Evolutionary conservation across 2,888 invertebrate species (phyloP).

Genomic region (Psylliodes chrysocephalus): DNA sequence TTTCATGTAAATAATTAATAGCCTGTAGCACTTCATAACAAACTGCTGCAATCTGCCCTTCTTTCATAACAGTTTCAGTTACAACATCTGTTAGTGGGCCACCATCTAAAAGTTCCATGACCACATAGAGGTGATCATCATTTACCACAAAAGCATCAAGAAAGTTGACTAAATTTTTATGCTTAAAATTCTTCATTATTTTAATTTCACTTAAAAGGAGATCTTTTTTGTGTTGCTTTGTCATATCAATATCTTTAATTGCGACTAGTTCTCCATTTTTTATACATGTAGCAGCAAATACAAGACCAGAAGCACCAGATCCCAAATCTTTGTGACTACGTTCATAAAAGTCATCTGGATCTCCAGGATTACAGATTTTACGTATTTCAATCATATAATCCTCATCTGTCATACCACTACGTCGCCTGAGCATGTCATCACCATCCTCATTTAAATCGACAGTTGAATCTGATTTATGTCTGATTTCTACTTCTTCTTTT

Average conservation of each 20-base stretch:
- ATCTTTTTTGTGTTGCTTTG: constrained; percentile 95
- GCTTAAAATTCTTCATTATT: constrained; percentile 90
- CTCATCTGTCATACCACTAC: constrained; percentile 71
- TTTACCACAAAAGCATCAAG: constrained; percentile 88
- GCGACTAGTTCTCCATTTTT: constrained; percentile 83
- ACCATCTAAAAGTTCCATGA: constrained; percentile 95
- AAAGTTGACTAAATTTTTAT: constrained; percentile 93
- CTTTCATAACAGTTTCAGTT: constrained; percentile 96
- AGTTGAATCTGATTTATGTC: constrained; percentile 48
- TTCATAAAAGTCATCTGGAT: constrained; percentile 84
- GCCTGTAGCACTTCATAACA: constrained; percentile 89
- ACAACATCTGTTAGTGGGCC: constrained; percentile 97
- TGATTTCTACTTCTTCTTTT: constrained; percentile 64
- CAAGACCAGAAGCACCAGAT: constrained; percentile 92
- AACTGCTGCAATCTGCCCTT: constrained; percentile 95
- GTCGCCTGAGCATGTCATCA: constrained; percentile 63
- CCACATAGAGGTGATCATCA: constrained; percentile 93
- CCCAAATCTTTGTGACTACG: constrained; percentile 85
- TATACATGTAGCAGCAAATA: constrained; percentile 87
- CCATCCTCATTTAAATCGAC: constrained; percentile 49
- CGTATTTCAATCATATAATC: constrained; percentile 78
- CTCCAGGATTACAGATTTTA: constrained; percentile 82
- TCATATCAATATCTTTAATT: constrained; percentile 95
- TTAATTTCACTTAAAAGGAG: constrained; percentile 94
- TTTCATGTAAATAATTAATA: constrained; percentile 87